Base-by-base conservation (phyloP, 2,888 invertebrate genomes). In the Caenorhabditis sp. region DNA sequence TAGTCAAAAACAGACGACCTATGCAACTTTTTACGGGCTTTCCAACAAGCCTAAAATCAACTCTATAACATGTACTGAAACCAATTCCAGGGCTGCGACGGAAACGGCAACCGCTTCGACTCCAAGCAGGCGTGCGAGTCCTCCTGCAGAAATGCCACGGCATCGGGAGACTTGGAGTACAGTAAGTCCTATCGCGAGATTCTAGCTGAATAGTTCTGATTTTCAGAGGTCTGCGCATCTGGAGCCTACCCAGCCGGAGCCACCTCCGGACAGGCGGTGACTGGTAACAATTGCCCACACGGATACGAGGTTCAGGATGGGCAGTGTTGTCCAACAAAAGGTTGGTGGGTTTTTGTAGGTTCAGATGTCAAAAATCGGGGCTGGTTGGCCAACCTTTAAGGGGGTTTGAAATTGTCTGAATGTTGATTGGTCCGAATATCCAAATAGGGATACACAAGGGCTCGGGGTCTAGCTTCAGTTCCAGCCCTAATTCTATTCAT, bases 291-390 rank as follows among this genome's bases (percentile, higher is more conserved):
- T 51, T 91, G 91, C 51, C 91, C 91, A 7, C 82, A 87, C 19
- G 88, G 89, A 16, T 89, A 91, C 77, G 82, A 81, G 26, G 92
- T 91, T 74, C 80, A 85, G 41, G 66, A 82, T 10, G 80, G 81
- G 19, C 61, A 87, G 19, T 91, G 91, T 41, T 91, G 91, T 61
- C 90, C 90, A 0, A 85, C 88, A 12, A 90, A 86, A 89, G 90
- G 90, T 90, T 26, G 16, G 44, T n/a, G 47, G 10, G 12, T 31
- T 31, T 66, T 41, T 66, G 49, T 49, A 14, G n/a, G n/a, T n/a
- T n/a, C n/a, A n/a, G n/a, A n/a, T n/a, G n/a, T n/a, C n/a, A n/a
- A n/a, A n/a, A n/a, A n/a, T n/a, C n/a, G n/a, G n/a, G n/a, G n/a
- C n/a, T n/a, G n/a, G n/a, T n/a, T n/a, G n/a, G n/a, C n/a, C n/a